Evolutionary conservation across 1,140 invertebrate species (phyloP), one percentile per base, ranked within the genome.

Genomic region (Caerostris darwini): DNA sequence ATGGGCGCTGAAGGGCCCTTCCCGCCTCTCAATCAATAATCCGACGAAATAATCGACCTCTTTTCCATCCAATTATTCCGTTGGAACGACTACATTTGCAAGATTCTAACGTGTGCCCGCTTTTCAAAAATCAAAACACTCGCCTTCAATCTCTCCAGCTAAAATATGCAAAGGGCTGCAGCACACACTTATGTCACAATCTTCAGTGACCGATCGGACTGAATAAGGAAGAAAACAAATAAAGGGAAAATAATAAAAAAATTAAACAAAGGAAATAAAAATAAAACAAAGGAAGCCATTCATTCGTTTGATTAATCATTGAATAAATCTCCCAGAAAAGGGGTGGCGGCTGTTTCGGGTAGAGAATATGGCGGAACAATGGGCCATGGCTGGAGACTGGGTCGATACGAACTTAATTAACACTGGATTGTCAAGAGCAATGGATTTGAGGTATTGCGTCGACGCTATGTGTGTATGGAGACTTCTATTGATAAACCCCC

Each of bases 331-430:
- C 53, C 10, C 34, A 77, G 10, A 34, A n/a, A 3, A 7, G 19
- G 61, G 3, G 61, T 6, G 61, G 53, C 7, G 69, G 69, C 69
- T 34, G 34, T 34, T 67, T 67, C 17, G 5, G 34, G 34, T 8
- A 34, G 10, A 77, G 71, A 77, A 77, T 53, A 53, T 77, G 71
- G 34, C 34, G 34, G 71, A 77, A 77, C 71, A 77, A 77, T 77
- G 10, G 71, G 34, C 34, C 8, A 12, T 50, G 12, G 34, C 10
- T 53, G 34, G 71, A 77, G 53, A 77, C n/a, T 50, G 8, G 71
- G 71, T 77, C 71, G 71, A 77, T 77, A 12, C 10, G 34, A 53
- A 77, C 71, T 77, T 77, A 77, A 77, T 77, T 77, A 77, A 77
- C 71, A 34, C 71, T 53, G 71, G 50, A 77, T 77, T 77, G 71